phyloP scores from a whole-genome alignment of 2,113 vertebrate species.

The Ceuthmochares aereus region DNA sequence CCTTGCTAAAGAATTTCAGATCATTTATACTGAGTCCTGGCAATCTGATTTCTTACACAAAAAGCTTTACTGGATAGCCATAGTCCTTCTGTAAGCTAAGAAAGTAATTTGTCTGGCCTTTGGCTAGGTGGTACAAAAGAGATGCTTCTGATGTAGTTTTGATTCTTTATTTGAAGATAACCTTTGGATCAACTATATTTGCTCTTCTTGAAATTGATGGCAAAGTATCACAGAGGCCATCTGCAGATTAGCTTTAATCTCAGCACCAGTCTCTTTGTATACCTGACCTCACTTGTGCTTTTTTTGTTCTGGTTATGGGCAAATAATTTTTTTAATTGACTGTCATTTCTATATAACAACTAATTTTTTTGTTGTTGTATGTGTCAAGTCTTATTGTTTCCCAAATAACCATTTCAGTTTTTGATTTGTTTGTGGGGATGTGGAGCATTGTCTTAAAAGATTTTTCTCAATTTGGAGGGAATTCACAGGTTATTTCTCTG shows the following conservation, averaged over 20 bases:
- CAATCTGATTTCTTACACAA: background rate
- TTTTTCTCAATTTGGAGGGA: background rate
- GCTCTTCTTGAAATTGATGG: background rate
- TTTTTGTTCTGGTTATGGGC: background rate
- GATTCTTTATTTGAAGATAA: background rate
- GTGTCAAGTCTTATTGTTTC: background rate
- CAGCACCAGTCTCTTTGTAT: background rate
- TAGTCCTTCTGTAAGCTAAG: background rate
- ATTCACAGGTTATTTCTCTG: background rate
- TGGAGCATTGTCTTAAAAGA: background rate
- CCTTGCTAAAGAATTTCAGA: background rate
- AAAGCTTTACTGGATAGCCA: background rate
- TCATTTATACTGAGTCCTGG: background rate
- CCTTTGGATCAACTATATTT: background rate
- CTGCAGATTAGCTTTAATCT: background rate
- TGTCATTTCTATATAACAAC: background rate
- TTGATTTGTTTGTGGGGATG: background rate
- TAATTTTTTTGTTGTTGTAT: background rate
- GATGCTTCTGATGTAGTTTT: background rate
- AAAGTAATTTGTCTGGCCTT: background rate
- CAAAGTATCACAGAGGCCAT: background rate
- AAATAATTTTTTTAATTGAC: background rate
- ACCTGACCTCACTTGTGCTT: background rate
- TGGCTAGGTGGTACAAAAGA: background rate
- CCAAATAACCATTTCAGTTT: background rate